phyloP scores from a whole-genome alignment of 2,888 invertebrate species.

The Harpagoxenus sublaevis region DNA sequence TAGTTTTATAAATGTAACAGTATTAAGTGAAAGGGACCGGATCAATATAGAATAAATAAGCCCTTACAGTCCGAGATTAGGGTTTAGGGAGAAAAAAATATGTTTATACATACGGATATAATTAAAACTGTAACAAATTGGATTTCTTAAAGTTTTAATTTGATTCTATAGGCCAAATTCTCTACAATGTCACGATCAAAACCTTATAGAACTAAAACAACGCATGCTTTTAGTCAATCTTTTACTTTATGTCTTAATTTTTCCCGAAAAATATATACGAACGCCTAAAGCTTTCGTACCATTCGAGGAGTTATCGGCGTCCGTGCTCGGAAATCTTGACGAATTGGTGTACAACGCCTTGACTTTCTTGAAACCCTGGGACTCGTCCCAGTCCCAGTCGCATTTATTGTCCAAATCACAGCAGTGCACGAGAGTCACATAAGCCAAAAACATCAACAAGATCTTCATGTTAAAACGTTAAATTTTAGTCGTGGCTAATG shows the following conservation, averaged over 20 bases:
- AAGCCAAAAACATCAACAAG: slow-evolving; percentile 60
- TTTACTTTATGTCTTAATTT: not conserved
- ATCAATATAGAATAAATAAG: no score
- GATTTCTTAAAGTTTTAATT: not conserved
- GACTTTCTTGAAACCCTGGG: slow-evolving; percentile 87
- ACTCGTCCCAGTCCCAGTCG: slow-evolving; percentile 91
- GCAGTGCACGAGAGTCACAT: slow-evolving; percentile 52
- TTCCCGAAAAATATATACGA: not conserved
- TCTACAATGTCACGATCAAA: not conserved
- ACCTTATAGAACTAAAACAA: not conserved
- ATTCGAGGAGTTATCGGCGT: slow-evolving; percentile 87
- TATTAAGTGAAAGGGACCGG: no score
- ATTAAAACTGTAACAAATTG: no score
- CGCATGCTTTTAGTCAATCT: not conserved
- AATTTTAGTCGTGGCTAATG: not conserved
- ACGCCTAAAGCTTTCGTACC: not conserved
- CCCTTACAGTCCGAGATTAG: no score
- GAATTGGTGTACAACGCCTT: slow-evolving; percentile 76
- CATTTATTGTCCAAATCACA: slow-evolving; percentile 90
- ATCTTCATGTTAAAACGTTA: slow-evolving; percentile 60
- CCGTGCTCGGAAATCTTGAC: slow-evolving; percentile 87
- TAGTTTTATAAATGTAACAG: no score
- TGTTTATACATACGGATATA: no score
- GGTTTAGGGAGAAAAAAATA: no score
- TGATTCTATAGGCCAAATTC: not conserved